Percentiles rank a stretch among this genome's conserved stretches.
phyloP scores from a whole-genome alignment of 1,140 invertebrate species.

The Drosophila funebris region DNA sequence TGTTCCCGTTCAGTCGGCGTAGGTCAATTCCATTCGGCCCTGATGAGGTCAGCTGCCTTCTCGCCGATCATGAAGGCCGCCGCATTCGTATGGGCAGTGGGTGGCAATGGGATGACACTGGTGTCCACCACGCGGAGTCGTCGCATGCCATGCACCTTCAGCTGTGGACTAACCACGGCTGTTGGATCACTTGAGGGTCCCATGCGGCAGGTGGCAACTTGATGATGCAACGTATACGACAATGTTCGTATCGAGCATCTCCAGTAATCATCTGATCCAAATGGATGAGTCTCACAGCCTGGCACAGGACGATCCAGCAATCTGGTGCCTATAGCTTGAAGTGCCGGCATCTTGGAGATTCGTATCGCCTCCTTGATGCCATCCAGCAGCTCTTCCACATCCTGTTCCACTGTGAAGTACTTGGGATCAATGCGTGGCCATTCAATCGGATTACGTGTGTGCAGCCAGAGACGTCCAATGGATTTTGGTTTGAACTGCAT shows the following conservation, averaged over 20 bases:
- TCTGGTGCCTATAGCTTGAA: slow-evolving; percentile 84
- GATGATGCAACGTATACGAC: slow-evolving; percentile 89
- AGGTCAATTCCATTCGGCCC: slow-evolving; percentile 86
- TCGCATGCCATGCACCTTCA: slow-evolving; percentile 89
- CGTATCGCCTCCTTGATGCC: slow-evolving; percentile 87
- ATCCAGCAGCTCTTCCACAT: slow-evolving; percentile 88
- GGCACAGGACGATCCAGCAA: slow-evolving; percentile 86
- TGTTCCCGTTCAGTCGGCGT: slow-evolving; percentile 84
- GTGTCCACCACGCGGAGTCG: slow-evolving; percentile 90
- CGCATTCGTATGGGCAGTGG: slow-evolving; percentile 90
- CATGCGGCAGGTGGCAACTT: slow-evolving; percentile 91
- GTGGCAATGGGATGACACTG: slow-evolving; percentile 89
- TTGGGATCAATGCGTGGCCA: slow-evolving; percentile 90
- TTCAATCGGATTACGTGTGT: slow-evolving; percentile 89
- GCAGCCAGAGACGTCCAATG: slow-evolving; percentile 88
- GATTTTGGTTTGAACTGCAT: slow-evolving; percentile 91
- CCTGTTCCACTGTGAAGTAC: slow-evolving; percentile 87
- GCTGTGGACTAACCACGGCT: slow-evolving; percentile 90
- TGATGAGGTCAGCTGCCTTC: slow-evolving; percentile 93
- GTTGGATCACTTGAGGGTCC: slow-evolving; percentile 87
- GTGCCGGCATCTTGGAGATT: slow-evolving; percentile 86
- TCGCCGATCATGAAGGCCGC: slow-evolving; percentile 94
- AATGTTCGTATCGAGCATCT: slow-evolving; percentile 88
- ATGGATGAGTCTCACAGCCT: slow-evolving; percentile 85
- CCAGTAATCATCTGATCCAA: slow-evolving; percentile 89